phyloP scores from a whole-genome alignment of 2,113 vertebrate species.

The Rhinoderma darwinii region DNA sequence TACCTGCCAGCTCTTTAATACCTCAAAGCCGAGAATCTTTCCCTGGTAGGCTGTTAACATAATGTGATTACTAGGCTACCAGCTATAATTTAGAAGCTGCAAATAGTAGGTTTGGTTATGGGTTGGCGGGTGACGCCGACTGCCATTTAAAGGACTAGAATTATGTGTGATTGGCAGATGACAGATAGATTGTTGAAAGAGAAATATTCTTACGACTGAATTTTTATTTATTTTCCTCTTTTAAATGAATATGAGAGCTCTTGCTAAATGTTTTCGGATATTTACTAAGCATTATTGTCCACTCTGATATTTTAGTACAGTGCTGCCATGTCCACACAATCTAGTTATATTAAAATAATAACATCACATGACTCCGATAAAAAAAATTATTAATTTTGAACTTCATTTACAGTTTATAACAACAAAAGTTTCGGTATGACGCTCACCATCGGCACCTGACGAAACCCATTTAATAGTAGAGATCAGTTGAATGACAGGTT shows the following conservation, averaged over 20 bases:
- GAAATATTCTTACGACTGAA: background rate
- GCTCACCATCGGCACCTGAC: no score
- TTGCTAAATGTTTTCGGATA: background rate
- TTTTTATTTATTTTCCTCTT: background rate
- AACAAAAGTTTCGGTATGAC: no score
- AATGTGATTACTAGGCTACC: slow-evolving; percentile 27
- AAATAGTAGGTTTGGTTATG: slow-evolving; percentile 20
- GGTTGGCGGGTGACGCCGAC: background rate
- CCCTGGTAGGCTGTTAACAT: slow-evolving; percentile 28
- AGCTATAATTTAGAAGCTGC: slow-evolving; percentile 24
- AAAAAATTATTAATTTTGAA: no score
- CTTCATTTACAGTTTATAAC: no score
- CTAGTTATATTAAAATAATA: background rate
- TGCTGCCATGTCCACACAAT: background rate
- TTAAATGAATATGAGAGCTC: background rate
- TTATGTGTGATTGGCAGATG: slow-evolving; percentile 17
- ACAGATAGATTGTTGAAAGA: background rate
- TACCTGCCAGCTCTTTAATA: slow-evolving; percentile 25
- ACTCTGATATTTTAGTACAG: no score
- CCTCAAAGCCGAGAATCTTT: slow-evolving; percentile 7
- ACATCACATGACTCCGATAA: background rate
- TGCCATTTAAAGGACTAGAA: slow-evolving; percentile 2
- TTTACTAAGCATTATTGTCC: background rate
- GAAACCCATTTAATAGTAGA: no score
- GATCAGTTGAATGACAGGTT: no score